A percentile compares a stretch with the other conserved stretches of the same genome.
These are phyloP conservation scores for Keiferia lycopersicella DNA, from an alignment of 2,888 invertebrate genomes.

Conservation along the genomic window DNA sequence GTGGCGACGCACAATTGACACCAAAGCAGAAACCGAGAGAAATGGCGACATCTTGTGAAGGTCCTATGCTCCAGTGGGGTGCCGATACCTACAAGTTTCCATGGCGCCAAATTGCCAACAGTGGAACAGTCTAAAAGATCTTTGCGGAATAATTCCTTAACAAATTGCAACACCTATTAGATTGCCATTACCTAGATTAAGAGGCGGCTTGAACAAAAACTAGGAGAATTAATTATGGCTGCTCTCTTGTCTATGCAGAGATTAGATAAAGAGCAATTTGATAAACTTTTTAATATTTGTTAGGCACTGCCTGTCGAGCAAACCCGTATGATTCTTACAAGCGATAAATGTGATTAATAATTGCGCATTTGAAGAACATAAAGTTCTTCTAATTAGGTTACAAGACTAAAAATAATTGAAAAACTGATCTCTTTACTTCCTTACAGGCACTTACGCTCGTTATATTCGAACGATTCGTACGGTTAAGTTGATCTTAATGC, in stretches of 20 bases:
- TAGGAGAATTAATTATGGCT: slow-evolving; percentile 22
- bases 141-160: slow-evolving; percentile 13
- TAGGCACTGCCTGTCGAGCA: background rate
- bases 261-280: background rate
- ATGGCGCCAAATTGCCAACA: background rate
- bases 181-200: slow-evolving; percentile 10
- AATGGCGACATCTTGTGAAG: no score
- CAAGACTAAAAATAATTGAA: background rate
- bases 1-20: no score
- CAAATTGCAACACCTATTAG: slow-evolving; percentile 28
- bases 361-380: background rate
- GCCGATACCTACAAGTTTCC: no score
- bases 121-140: background rate
- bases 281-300: background rate
- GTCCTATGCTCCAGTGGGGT: no score
- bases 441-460: background rate
- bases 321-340: background rate
- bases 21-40: no score
- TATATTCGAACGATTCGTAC: background rate
- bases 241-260: slow-evolving; percentile 4
- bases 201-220: slow-evolving; percentile 22
- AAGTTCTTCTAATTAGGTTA: background rate
- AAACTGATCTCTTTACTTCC: background rate
- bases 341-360: background rate
- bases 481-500: background rate